Conservation (phyloP, 1,140 invertebrate species). For the Bradynema listronoti region DNA sequence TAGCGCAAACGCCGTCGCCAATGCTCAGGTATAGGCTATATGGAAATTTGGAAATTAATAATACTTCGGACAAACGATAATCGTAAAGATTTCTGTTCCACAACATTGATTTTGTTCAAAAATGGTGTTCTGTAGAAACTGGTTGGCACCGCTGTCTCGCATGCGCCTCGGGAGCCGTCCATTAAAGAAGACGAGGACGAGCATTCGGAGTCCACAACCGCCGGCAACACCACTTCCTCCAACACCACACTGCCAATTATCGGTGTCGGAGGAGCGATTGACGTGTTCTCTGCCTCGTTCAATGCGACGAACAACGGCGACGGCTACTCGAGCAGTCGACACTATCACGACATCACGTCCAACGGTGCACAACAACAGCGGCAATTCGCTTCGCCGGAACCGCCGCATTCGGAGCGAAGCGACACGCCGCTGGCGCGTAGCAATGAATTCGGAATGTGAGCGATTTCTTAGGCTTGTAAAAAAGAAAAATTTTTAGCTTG, state of each 20-base stretch:
- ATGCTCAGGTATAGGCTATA: too few relatives aligned
- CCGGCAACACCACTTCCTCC: conserved; percentile 25
- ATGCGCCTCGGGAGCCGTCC: conserved; percentile 52
- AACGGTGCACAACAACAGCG: background rate
- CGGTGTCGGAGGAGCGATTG: conserved; percentile 6
- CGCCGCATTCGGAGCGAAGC: conserved; percentile 15
- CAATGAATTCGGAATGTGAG: background rate
- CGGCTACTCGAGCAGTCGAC: background rate
- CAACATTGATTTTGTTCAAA: conserved; percentile 24
- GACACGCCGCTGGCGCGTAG: conserved; percentile 20
- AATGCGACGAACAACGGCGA: conserved; percentile 6
- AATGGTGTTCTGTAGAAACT: conserved; percentile 46
- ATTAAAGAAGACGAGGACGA: conserved; percentile 57
- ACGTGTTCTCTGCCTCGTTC: background rate
- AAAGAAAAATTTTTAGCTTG: background rate
- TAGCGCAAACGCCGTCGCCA: too few relatives aligned
- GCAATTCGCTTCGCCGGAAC: conserved; percentile 10
- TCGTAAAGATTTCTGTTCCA: too few relatives aligned
- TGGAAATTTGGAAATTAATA: too few relatives aligned
- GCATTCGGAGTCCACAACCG: conserved; percentile 32
- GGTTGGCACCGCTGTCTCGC: too few relatives aligned
- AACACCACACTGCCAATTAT: conserved; percentile 32
- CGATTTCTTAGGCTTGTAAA: too few relatives aligned
- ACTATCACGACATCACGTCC: background rate
- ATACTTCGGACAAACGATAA: too few relatives aligned